phyloP scores from a whole-genome alignment of 2,113 vertebrate species.

The Syrmaticus mikado region DNA sequence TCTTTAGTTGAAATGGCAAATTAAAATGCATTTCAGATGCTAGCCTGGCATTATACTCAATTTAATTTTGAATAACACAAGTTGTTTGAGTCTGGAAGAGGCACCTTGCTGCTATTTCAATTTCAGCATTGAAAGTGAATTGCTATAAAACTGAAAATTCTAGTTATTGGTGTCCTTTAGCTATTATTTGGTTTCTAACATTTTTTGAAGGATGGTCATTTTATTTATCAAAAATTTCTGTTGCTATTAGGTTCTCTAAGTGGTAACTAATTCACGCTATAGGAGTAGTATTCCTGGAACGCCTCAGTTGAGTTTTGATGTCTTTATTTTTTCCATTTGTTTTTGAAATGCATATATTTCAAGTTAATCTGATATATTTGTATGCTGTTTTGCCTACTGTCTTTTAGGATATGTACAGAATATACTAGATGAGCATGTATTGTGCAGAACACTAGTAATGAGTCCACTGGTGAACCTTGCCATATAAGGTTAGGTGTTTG shows the following conservation, averaged over 20 bases:
- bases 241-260: not conserved
- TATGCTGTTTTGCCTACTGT: not conserved
- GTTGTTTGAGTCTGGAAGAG: not conserved
- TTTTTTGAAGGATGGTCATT: not conserved
- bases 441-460: not conserved
- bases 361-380: not conserved
- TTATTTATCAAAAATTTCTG: not conserved
- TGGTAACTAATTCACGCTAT: not conserved
- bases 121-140: not conserved
- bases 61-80: conserved; percentile 2
- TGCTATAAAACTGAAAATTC: not conserved
- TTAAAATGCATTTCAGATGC: not conserved
- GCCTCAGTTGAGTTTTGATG: not conserved
- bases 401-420: not conserved
- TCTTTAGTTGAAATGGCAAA: not conserved
- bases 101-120: not conserved
- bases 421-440: not conserved
- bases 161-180: not conserved
- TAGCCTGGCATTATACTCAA: not conserved
- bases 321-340: not conserved
- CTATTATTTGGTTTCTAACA: not conserved
- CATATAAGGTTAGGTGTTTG: not conserved
- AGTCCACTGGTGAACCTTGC: not conserved
- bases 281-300: not conserved
- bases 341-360: not conserved